phyloP scores from a whole-genome alignment of 2,888 invertebrate species.

The Dryadula phaetusa region DNA sequence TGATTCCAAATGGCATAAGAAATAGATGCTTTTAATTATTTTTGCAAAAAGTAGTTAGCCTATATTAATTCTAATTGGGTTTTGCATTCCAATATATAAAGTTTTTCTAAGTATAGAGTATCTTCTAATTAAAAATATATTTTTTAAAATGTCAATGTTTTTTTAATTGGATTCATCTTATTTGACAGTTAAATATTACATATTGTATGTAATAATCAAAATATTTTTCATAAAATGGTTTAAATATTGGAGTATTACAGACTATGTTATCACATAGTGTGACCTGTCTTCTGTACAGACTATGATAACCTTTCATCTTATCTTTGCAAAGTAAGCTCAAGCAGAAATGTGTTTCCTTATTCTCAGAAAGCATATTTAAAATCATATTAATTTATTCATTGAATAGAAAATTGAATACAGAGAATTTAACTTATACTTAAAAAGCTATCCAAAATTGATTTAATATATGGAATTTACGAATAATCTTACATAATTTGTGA shows the following conservation, averaged over 20 bases:
- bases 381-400: not conserved
- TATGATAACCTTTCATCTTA: conserved; percentile 78
- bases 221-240: conserved; percentile 26
- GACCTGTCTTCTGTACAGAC: conserved; percentile 76
- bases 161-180: not conserved
- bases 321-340: conserved; percentile 69
- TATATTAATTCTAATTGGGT: too few species aligned
- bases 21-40: too few species aligned
- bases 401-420: not conserved
- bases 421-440: not conserved
- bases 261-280: conserved; percentile 72
- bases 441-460: not conserved
- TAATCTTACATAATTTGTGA: too few species aligned
- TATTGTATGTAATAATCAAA: not conserved
- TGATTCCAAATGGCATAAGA: too few species aligned
- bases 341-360: conserved; percentile 74
- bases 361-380: conserved; percentile 65
- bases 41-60: too few species aligned
- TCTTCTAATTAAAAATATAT: not conserved
- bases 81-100: too few species aligned
- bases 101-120: too few species aligned
- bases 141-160: not conserved
- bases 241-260: conserved; percentile 56
- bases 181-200: too few species aligned
- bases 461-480: not conserved